These are phyloP conservation scores for Mormyrops attenuatus DNA, from an alignment of 2,797 vertebrate genomes.

Conservation along the genomic window DNA sequence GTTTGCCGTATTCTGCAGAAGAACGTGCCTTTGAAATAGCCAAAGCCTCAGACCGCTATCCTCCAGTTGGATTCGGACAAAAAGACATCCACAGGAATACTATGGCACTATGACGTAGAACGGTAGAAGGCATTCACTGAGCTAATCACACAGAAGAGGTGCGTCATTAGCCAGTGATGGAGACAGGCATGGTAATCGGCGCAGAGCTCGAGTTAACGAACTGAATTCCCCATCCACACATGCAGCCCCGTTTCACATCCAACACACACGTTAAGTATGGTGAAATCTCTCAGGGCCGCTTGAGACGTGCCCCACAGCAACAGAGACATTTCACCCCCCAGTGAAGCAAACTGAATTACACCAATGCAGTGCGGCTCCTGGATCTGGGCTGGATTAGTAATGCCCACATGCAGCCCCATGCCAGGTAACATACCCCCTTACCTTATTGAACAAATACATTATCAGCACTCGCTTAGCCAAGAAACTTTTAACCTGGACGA, in stretches of 20 bases:
- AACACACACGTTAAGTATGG: neutral
- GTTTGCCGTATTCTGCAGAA: neutral
- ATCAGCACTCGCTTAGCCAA: constrained; percentile 83
- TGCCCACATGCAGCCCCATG: constrained; percentile 13
- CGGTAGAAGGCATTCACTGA: neutral
- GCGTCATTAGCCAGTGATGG: neutral
- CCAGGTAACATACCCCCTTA: constrained; percentile 53
- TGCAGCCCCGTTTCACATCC: neutral
- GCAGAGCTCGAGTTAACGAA: neutral
- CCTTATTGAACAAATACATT: constrained; percentile 97
- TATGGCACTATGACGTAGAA: neutral
- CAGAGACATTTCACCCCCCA: neutral
- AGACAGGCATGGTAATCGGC: neutral
- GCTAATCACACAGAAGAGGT: neutral
- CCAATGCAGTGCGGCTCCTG: constrained; percentile 17
- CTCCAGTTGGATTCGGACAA: neutral
- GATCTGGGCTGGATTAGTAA: constrained; percentile 35
- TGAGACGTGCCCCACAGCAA: neutral
- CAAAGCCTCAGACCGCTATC: neutral
- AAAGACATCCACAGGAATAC: neutral
- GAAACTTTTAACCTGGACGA: constrained; percentile 81
- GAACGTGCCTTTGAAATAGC: neutral
- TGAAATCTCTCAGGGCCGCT: neutral
- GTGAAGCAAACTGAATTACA: neutral
- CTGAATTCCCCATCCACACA: neutral